Percentiles rank a stretch among this genome's conserved stretches.
Conservation (phyloP, 2,888 invertebrate genomes). For the Apotomis capreana region DNA sequence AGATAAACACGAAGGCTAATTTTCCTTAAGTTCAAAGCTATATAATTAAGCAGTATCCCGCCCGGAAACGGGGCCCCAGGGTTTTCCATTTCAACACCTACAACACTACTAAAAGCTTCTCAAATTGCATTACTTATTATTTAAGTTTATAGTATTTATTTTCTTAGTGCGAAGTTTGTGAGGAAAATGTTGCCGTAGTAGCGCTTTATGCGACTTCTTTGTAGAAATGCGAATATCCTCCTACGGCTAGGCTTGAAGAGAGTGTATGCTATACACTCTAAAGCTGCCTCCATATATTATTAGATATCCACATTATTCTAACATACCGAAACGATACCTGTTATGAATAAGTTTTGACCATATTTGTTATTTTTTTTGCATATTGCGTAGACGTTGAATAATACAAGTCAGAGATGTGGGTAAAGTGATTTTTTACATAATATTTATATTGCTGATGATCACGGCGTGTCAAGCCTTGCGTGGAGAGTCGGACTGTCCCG, state of each 20-base stretch:
- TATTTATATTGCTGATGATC: no score
- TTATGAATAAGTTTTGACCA: no score
- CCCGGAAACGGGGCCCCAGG: constrained; percentile 35
- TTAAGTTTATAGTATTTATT: constrained; percentile 30
- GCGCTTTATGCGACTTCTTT: constrained; percentile 4
- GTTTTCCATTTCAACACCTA: constrained; percentile 38
- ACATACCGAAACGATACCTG: no score
- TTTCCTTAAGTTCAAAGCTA: constrained; percentile 34
- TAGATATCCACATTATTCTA: no score
- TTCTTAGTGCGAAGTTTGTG: constrained; percentile 14
- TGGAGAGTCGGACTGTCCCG: no score
- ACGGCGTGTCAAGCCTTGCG: no score
- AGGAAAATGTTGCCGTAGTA: constrained; percentile 7
- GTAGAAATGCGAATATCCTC: neutral
- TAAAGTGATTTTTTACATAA: no score
- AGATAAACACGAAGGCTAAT: constrained; percentile 36
- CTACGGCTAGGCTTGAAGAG: neutral
- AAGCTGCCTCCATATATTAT: no score
- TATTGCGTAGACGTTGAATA: no score
- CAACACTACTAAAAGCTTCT: constrained; percentile 36
- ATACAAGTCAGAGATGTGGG: no score
- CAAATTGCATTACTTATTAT: constrained; percentile 34
- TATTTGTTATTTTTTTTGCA: no score
- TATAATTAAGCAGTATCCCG: constrained; percentile 40
- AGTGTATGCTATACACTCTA: no score